Evolutionary conservation across 2,113 vertebrate species (phyloP), one percentile per base, ranked within the genome.

Genomic region (Crypturellus undulatus): DNA sequence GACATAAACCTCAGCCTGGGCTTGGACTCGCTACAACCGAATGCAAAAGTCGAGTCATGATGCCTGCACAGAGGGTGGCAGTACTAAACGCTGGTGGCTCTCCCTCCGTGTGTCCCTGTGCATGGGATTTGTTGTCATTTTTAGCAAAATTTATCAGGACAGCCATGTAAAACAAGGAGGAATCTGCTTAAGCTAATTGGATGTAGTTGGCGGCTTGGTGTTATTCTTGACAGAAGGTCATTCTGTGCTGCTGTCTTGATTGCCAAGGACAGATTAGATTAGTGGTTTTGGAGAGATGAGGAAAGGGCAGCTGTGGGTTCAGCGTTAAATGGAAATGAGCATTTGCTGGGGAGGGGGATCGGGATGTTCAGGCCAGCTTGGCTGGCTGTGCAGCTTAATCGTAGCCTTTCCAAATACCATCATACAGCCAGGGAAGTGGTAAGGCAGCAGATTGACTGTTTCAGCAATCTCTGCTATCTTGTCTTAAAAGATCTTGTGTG

Each of bases 401-500:
- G 59, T 7, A 24, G 21, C 78, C 68, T 93, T 68, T 80, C 82
- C 3, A 3, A 4, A 32, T 45, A 26, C 10, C 16, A 5, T 56
- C 77, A 81, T 56, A 79, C 59, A 43, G 8, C 2, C 47, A 69
- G 38, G 72, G 52, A 88, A 76, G 52, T 26, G 25, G 25, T 9
- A 51, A 72, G 52, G 49, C 51, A 51, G 45, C 69, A 60, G 47
- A 63, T 18, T 17, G 79, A 25, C 76, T 67, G 3, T 32, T 92
- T 52, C 59, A 76, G 70, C 78, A 69, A 32, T 69, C 75, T 79
- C 70, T 76, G 70, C 49, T 93, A 90, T 76, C 77, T 89, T 90
- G 92, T 88, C 83, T 93, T 81, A 28, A 49, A 69, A 49, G 88
- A 58, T 90, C 90, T 86, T 70, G 34, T 89, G 15, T 93, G 15